Evolutionary conservation across 2,888 invertebrate species (phyloP), one percentile per base, ranked within the genome.

Genomic region (Chymomyza caudatula): DNA sequence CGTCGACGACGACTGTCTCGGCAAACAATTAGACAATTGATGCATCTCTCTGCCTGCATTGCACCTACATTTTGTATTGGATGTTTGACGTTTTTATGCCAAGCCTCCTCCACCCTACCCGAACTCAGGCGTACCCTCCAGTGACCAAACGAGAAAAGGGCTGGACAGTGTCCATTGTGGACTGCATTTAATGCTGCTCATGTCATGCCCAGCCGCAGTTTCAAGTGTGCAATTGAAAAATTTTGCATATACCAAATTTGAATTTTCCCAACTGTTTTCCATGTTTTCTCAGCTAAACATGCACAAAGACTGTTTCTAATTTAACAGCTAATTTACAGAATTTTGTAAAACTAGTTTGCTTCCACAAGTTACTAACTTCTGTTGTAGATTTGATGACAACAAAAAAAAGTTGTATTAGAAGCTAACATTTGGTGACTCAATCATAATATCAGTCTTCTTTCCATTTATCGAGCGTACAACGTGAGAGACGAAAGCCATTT

Each of bases 1-100:
- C 74, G 77, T 69, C 79, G 83, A 76, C 84, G 44, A 13, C 51
- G 15, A 13, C 44, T 51, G 85, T 84, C 85, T 80, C 85, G 77
- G 69, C 80, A 78, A 85, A 85, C 80, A 80, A 85, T 80, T 85
- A 80, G 80, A 80, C 82, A 85, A 80, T 80, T 80, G 80, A 80
- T 80, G 85, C 80, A 80, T 71, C 70, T 85, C 73, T 80, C 60
- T 73, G 75, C 42, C 78, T 56, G 37, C 49, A 58, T 55, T 29
- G 25, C 8, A 52, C 25, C 55, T 70, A 57, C 57, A 75, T 81
- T 80, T 77, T 78, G 77, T 67, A 59, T 79, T 57, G 60, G 57
- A 11, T 51, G n/a, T 65, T 66, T 72, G 72, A 66, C 74, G 66
- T 57, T 51, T 51, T 51, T 51, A 51, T 51, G 51, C 29, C 29